Evolutionary conservation across 1,140 invertebrate species (phyloP), one percentile per base, ranked within the genome.

Genomic region (Drosophila sturtevanti): DNA sequence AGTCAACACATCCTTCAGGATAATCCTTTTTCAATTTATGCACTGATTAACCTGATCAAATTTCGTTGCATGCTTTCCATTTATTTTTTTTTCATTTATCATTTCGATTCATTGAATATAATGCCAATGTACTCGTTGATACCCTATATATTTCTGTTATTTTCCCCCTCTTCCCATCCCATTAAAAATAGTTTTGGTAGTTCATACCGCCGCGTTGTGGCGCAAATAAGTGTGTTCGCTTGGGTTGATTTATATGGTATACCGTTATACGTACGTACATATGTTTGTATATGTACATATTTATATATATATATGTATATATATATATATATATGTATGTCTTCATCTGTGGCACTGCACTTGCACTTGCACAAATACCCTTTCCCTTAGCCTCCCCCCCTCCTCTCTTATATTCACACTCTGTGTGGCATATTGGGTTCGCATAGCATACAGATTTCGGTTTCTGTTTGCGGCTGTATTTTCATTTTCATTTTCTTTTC

Each of bases 211-310:
- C 44, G 44, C 68, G 52, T 52, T 58, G 61, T 64, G 66, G 51
- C 55, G 31, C 60, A 75, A 82, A 77, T 65, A 73, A 80, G 73
- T 81, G 69, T 81, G 69, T 80, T 58, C 73, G 65, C 58, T 81
- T 77, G 68, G 63, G 63, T 81, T 86, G 81, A 86, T 86, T 86
- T 86, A 86, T 86, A 69, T 63, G 63, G 51, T 72, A 21, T 68
- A 63, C 60, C 61, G 55, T 69, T 44, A 10, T 44, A 16, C 1
- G 4, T 38, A 18, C 10, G 7, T 44, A 22, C 60, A 72, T 66
- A 63, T 62, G 58, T 52, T 59, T 38, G 71, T 38, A 54, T 22
- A 65, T 41, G 71, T 63, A 62, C 64, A 72, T 56, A 41, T 56
- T n/a, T n/a, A n/a, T 68, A 48, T 51, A 55, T 54, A 35, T 54